Percentiles rank a stretch among this genome's conserved stretches.
Evolutionary conservation across 1,140 invertebrate genomes (phyloP).

Genomic region (Yoshiicerus persimilis): DNA sequence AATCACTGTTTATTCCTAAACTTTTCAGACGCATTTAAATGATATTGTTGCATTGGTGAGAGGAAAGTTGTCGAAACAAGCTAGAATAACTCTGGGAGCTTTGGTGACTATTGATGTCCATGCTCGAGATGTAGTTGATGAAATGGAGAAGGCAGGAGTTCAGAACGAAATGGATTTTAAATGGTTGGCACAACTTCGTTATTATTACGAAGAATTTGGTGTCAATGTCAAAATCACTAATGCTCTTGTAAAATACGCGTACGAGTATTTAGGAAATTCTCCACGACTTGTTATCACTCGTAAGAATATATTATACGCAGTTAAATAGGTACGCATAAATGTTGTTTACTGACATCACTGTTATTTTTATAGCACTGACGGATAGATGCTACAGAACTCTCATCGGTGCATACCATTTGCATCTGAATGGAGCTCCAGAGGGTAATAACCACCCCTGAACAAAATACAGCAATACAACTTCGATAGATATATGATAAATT

Average conservation of each 20-base stretch:
- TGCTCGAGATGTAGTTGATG: conserved; percentile 80
- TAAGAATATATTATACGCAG: not conserved
- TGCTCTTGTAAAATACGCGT: conserved; percentile 78
- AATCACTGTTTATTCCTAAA: not conserved
- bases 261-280: conserved; percentile 85
- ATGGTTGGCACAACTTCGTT: conserved; percentile 87
- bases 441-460: too few relatives aligned
- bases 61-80: conserved; percentile 63
- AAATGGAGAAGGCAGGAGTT: conserved; percentile 70
- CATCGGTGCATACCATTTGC: conserved; percentile 81
- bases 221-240: conserved; percentile 84
- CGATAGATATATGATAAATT: too few relatives aligned
- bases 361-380: conserved; percentile 63
- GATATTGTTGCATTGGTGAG: conserved; percentile 60
- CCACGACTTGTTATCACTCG: too few relatives aligned
- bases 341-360: not conserved
- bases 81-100: conserved; percentile 78
- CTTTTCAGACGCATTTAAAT: conserved; percentile 57
- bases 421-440: conserved; percentile 84
- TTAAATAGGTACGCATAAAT: too few relatives aligned
- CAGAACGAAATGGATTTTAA: conserved; percentile 78
- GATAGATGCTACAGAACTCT: conserved; percentile 78
- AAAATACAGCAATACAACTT: too few relatives aligned
- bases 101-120: conserved; percentile 91
- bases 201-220: conserved; percentile 79